Conservation (phyloP, 2,113 vertebrate species). For the Melanocharis versteri region DNA sequence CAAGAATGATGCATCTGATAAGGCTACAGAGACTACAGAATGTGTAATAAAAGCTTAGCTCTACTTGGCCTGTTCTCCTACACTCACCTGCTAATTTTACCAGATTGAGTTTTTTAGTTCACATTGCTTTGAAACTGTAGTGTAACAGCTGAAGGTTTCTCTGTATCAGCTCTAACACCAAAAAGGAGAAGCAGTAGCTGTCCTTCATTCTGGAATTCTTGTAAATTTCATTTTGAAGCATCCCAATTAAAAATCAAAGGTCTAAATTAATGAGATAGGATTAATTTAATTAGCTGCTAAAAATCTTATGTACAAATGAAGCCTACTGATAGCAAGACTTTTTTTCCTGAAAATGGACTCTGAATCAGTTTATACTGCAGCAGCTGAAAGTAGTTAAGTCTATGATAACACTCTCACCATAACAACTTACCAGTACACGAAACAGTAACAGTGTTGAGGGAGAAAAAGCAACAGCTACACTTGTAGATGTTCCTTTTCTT, state of each 20-base stretch:
- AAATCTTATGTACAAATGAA: background rate
- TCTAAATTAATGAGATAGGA: background rate
- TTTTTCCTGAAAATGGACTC: background rate
- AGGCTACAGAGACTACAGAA: background rate
- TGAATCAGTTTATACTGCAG: background rate
- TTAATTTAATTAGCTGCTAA: background rate
- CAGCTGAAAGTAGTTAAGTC: background rate
- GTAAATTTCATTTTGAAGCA: background rate
- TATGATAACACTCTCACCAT: background rate
- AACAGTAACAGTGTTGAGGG: conserved; percentile 76
- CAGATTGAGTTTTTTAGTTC: background rate
- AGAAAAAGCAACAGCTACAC: conserved; percentile 75
- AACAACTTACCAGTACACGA: conserved; percentile 73
- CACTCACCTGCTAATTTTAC: background rate
- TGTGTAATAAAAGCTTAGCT: background rate
- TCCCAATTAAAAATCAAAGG: background rate
- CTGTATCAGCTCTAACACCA: background rate
- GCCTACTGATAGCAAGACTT: background rate
- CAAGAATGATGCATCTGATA: background rate
- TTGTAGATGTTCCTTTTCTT: conserved; percentile 77
- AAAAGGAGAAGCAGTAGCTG: background rate
- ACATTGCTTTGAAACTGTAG: background rate
- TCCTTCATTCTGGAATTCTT: background rate
- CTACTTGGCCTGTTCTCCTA: background rate
- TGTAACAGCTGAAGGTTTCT: background rate